Evolutionary conservation across 2,888 invertebrate species (phyloP).

Genomic region (Alentia gelatinosa): DNA sequence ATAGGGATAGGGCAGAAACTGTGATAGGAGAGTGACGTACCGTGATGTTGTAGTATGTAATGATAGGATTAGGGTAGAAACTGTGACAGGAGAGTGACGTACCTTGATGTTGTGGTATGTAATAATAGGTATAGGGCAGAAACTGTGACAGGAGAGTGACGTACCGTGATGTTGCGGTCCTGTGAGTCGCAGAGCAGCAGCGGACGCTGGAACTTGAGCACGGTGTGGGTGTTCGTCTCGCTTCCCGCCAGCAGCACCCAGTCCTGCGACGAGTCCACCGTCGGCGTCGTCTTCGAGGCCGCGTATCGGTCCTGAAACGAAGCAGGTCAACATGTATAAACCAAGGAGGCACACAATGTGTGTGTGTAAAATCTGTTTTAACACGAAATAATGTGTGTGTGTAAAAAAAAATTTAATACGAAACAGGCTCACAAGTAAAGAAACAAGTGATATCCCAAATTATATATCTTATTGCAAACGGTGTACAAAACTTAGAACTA

Average conservation of each 20-base stretch:
- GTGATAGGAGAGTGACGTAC: too few relatives aligned
- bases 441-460: too few relatives aligned
- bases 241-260: slow-evolving; percentile 48
- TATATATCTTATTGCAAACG: too few relatives aligned
- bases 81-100: background rate
- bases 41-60: too few relatives aligned
- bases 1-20: background rate
- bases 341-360: too few relatives aligned
- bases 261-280: slow-evolving; percentile 54
- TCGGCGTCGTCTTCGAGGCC: background rate
- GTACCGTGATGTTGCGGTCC: slow-evolving; percentile 51
- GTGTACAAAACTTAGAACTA: too few relatives aligned
- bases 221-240: slow-evolving; percentile 44
- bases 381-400: too few relatives aligned
- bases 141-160: background rate
- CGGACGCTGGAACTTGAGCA: slow-evolving; percentile 44
- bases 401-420: too few relatives aligned
- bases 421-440: too few relatives aligned
- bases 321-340: too few relatives aligned
- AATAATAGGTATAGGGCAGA: background rate
- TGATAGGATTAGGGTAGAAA: background rate
- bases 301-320: slow-evolving; percentile 49
- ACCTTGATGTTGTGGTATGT: background rate
- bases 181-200: slow-evolving; percentile 7
- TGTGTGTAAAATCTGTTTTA: too few relatives aligned